Evolutionary conservation across 2,113 vertebrate genomes (phyloP), one percentile per base, ranked within the genome.

Genomic region (Bubo blakistoni): DNA sequence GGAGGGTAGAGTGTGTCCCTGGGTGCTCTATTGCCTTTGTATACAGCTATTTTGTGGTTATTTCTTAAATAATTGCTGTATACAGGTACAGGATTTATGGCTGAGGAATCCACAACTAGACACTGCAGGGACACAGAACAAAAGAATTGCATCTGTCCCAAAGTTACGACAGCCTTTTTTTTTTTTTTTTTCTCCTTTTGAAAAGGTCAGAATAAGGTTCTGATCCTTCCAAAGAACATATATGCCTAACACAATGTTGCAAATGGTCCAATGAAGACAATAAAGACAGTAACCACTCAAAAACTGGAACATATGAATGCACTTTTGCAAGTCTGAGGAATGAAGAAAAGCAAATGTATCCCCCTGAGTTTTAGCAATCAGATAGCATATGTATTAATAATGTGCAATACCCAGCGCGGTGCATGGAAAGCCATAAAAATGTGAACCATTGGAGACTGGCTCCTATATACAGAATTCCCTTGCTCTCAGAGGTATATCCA

Each of bases 261-360:
- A 74, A 87, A 66, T 32, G 36, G 29, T 77, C 78, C 84, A 80
- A 20, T 6, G 2, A 88, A 94, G 55, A 44, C 84, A 90, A 34
- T 83, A 70, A 94, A 85, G 62, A 70, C 71, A 86, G 42, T 71
- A 96, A 94, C 71, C 17, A 34, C 70, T 67, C 16, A 93, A 66
- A 93, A 93, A 93, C 1, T 62, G 49, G 66, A 96, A 80, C 94
- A 94, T 34, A 80, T n/a, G 63, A 94, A 66, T 71, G 81, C 40
- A 80, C 54, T 95, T 94, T 32, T 74, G 84, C 78, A 90, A 70
- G 74, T 29, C 29, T 16, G 58, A 87, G 63, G 81, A 88, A 94
- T 70, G 80, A 96, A 80, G 73, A 94, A 91, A 92, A 97, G 55
- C 89, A 77, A 95, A 83, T 55, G 32, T 27, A 67, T 86, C 34